Evolutionary conservation across 2,113 vertebrate species (phyloP), one percentile per base, ranked within the genome.

Genomic region (Diphyllodes magnificus): DNA sequence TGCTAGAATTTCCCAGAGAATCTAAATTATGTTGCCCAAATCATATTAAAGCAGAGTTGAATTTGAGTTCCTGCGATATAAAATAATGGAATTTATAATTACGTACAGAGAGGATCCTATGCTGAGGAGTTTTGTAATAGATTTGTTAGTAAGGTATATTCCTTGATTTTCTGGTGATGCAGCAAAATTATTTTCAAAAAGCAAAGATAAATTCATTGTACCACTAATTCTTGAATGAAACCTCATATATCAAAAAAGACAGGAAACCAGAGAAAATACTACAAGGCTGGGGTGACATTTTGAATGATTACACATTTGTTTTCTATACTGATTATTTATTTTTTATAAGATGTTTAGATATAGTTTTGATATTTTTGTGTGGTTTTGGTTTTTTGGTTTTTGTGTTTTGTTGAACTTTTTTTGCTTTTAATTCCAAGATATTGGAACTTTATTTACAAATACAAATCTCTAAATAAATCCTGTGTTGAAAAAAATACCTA

Each of bases 171-270:
- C 42, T 75, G 37, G 22, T 51, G 40, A 56, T 85, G 42, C 25
- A 79, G 54, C n/a, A 83, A 89, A 91, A 80, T 49, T 68, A 33
- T 92, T 93, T 93, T 90, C 59, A 50, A 77, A 86, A 91, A 51
- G 35, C 44, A 68, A 89, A 57, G 72, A 76, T 86, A 93, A 92
- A 72, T n/a, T 68, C 1, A 50, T 88, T 82, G 63, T 22, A 24
- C 50, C 6, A 33, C 54, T 71, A 88, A 94, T 64, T 71, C 44
- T 93, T 25, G 61, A 86, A 70, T 50, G 54, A 90, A 90, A 88
- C 31, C 30, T 91, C 82, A 64, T 75, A 22, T 35, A 85, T 63
- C 28, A 81, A 85, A 61, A 69, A 76, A 42, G 44, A 56, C 44
- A 88, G 45, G 51, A 90, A 94, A 83, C 9, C 15, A 82, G 51